A percentile compares a stretch with the other conserved stretches of the same genome.
These are phyloP conservation scores for Microhierax caerulescens DNA, from an alignment of 2,797 vertebrate genomes.

Conservation along the genomic window DNA sequence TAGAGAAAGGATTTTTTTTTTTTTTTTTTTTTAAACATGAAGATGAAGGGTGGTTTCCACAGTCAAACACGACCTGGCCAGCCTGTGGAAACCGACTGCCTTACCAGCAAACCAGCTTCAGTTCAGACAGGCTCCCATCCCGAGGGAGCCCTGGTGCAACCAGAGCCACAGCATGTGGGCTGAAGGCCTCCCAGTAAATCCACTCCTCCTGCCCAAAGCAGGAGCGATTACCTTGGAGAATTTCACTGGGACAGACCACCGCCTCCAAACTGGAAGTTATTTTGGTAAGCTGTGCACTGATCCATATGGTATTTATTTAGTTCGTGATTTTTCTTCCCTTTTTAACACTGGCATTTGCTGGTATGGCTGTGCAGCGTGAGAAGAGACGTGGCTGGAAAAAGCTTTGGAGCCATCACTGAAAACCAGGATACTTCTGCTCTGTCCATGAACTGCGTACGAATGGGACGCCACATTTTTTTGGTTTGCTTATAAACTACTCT, in stretches of 20 bases:
- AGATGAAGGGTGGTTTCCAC: not conserved
- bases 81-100: not conserved
- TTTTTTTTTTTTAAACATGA: rapidly evolving
- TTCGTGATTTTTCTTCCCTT: not conserved
- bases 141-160: not conserved
- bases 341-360: constrained; percentile 44
- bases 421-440: constrained; percentile 23
- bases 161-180: not conserved
- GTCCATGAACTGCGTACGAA: not conserved
- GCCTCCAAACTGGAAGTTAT: not conserved
- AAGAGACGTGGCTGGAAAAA: not conserved
- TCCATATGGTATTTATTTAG: not conserved
- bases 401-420: not conserved
- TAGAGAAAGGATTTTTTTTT: not conserved
- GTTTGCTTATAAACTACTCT: constrained; percentile 53
- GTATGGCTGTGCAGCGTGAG: constrained; percentile 16
- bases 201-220: not conserved
- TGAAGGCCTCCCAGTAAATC: not conserved
- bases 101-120: not conserved
- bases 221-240: not conserved
- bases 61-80: not conserved
- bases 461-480: not conserved
- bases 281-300: not conserved
- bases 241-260: not conserved
- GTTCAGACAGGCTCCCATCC: not conserved